A percentile compares a stretch with the other conserved stretches of the same genome.
Conservation (phyloP, 92 coral and sea anemone species). For the Phenganax subtilis region DNA sequence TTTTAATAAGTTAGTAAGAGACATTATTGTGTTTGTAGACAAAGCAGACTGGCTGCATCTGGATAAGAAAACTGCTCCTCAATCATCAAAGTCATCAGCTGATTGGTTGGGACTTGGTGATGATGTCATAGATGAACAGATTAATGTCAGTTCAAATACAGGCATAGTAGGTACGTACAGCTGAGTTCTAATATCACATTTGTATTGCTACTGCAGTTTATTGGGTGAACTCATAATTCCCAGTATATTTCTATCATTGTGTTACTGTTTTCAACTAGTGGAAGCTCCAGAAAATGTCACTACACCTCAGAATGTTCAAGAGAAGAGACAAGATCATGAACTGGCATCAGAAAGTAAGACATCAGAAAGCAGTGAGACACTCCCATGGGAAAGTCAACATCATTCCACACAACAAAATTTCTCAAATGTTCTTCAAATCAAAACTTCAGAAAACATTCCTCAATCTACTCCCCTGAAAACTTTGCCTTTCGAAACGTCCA, state of each 20-base stretch:
- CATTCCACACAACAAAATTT: neutral
- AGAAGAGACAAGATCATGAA: no score
- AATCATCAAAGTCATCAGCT: constrained; percentile 39
- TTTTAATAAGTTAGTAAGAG: neutral
- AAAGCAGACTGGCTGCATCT: constrained; percentile 21
- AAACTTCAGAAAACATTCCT: neutral
- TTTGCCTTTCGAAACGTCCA: neutral
- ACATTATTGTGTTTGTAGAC: constrained; percentile 13
- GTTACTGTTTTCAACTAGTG: no score
- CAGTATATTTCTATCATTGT: no score
- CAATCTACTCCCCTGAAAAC: neutral
- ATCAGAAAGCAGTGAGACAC: no score
- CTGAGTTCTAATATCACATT: neutral
- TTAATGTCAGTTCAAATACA: constrained; percentile 6
- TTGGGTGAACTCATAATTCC: no score
- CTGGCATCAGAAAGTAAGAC: no score
- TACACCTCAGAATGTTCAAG: no score
- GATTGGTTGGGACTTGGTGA: constrained; percentile 94
- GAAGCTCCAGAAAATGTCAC: no score
- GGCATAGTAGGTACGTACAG: neutral
- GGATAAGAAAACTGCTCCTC: neutral
- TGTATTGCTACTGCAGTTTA: no score
- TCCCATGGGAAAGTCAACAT: no score
- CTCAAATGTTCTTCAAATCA: neutral
- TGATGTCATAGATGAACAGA: constrained; percentile 57